phyloP scores from a whole-genome alignment of 1,140 invertebrate genomes.

The Drosophila seguyi region DNA sequence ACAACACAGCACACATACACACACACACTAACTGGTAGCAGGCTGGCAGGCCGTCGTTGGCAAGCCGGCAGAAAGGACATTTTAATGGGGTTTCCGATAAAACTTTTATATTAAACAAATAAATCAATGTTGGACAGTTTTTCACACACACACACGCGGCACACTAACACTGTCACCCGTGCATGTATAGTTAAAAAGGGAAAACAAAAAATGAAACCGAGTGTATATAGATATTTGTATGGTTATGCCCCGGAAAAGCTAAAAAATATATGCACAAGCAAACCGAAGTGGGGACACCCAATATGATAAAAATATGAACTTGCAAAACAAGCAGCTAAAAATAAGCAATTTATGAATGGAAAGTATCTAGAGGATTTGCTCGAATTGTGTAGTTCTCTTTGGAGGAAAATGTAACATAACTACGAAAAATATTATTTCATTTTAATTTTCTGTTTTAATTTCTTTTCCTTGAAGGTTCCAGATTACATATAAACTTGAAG shows the following conservation, averaged over 20 bases:
- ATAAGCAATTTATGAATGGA: conserved; percentile 31
- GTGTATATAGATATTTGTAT: conserved; percentile 73
- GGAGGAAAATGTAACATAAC: not conserved
- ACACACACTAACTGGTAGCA: conserved; percentile 42
- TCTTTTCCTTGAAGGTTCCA: no score
- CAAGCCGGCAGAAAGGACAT: conserved; percentile 83
- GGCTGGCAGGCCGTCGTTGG: conserved; percentile 53
- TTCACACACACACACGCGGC: conserved; percentile 56
- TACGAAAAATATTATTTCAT: not conserved
- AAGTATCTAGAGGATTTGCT: not conserved
- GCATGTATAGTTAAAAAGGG: conserved; percentile 69
- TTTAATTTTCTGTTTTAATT: not conserved
- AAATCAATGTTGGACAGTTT: conserved; percentile 84
- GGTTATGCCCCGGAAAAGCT: conserved; percentile 76
- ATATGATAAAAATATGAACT: conserved; percentile 84
- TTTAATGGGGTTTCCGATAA: conserved; percentile 84
- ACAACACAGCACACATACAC: conserved; percentile 9
- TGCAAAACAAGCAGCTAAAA: conserved; percentile 71
- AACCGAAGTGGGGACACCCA: conserved; percentile 63
- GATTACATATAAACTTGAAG: no score
- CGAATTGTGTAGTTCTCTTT: not conserved
- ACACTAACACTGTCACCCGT: conserved; percentile 50
- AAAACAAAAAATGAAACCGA: conserved; percentile 53
- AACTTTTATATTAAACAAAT: conserved; percentile 85
- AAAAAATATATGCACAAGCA: conserved; percentile 77